A percentile compares a stretch with the other conserved stretches of the same genome.
phyloP scores from a whole-genome alignment of 2,797 vertebrate genomes.

The Manis javanica region DNA sequence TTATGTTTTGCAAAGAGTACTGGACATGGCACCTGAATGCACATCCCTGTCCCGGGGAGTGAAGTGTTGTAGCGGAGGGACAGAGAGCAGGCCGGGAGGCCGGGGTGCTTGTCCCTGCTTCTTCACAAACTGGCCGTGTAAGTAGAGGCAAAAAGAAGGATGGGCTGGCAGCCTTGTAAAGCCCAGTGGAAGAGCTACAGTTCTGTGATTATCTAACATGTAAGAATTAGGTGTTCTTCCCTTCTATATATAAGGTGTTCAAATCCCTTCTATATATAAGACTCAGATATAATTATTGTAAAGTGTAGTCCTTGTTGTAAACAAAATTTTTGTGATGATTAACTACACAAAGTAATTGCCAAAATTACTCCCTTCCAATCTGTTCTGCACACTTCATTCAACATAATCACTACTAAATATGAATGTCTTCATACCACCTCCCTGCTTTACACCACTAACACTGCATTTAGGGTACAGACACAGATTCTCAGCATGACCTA shows the following conservation, averaged over 20 bases:
- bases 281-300: not conserved
- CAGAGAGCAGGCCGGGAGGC: not conserved
- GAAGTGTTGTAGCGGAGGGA: not conserved
- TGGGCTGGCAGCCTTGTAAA: not conserved
- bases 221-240: not conserved
- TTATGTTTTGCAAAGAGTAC: not conserved
- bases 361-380: not conserved
- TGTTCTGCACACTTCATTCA: not conserved
- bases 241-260: too few relatives aligned
- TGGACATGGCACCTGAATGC: not conserved
- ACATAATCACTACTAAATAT: not conserved
- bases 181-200: not conserved
- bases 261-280: not conserved
- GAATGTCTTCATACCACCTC: not conserved
- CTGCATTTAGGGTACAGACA: not conserved
- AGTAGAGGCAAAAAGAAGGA: not conserved
- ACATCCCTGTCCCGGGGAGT: not conserved
- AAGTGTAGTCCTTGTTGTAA: not conserved
- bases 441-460: not conserved
- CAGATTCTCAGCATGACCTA: not conserved
- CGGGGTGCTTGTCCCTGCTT: not conserved
- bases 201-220: not conserved
- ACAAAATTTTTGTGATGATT: not conserved
- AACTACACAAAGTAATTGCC: not conserved
- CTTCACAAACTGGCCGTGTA: not conserved